phyloP scores from a whole-genome alignment of 2,888 invertebrate species.

The Incurvaria masculella region DNA sequence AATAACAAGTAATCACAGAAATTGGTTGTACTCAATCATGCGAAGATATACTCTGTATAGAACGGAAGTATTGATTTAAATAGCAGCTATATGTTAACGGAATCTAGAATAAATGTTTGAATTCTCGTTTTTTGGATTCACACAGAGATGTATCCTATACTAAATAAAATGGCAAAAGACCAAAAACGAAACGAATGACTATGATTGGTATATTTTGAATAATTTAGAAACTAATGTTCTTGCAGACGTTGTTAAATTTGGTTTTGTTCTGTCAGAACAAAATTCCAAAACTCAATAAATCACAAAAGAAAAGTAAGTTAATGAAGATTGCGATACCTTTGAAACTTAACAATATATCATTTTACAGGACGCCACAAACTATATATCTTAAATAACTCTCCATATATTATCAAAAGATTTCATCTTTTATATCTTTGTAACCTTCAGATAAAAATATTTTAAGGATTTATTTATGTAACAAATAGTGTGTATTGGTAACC shows the following conservation, averaged over 20 bases:
- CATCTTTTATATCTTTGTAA: conserved; percentile 21
- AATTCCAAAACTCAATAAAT: not conserved
- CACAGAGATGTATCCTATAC: no score
- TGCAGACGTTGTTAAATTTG: no score
- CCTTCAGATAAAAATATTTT: not conserved
- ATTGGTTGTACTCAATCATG: not conserved
- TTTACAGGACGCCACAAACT: not conserved
- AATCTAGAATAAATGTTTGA: no score
- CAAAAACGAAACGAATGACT: no score
- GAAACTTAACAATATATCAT: not conserved
- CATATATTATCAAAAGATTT: conserved; percentile 34
- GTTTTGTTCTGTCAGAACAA: no score
- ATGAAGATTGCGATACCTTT: not conserved
- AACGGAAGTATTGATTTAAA: no score
- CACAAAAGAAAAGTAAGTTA: not conserved
- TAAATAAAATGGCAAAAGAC: no score
- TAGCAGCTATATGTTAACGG: no score
- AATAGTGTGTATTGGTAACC: conserved; percentile 51
- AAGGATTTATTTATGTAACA: conserved; percentile 48
- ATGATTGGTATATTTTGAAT: no score
- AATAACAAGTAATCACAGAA: not conserved
- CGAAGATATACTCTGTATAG: no score
- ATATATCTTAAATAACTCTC: conserved; percentile 34
- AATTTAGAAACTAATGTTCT: no score
- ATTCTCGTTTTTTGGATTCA: no score